Evolutionary conservation across 2,888 invertebrate genomes (phyloP).

Genomic region (Crossocerus cetratus): DNA sequence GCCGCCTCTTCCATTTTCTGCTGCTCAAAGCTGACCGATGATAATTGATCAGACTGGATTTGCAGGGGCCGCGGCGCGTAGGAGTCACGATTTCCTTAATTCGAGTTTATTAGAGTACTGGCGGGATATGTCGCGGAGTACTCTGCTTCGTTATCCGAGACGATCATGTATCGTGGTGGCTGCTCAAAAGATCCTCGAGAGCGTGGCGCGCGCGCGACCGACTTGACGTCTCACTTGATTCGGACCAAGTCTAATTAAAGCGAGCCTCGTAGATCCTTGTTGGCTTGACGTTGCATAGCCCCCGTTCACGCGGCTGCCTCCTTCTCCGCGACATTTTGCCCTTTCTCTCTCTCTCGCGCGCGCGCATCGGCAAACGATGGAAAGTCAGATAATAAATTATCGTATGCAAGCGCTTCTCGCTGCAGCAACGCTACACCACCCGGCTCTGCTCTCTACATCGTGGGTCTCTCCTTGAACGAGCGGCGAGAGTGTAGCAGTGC

Average conservation of each 20-base stretch:
- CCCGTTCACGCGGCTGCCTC: slow-evolving; percentile 12
- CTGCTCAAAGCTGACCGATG: too few relatives aligned
- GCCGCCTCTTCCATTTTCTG: too few relatives aligned
- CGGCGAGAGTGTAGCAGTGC: slow-evolving; percentile 14
- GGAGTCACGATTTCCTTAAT: slow-evolving; percentile 9
- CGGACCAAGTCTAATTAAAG: slow-evolving; percentile 55
- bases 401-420: slow-evolving; percentile 27
- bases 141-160: too few relatives aligned
- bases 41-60: too few relatives aligned
- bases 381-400: slow-evolving; percentile 61
- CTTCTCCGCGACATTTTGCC: slow-evolving; percentile 7
- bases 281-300: slow-evolving; percentile 13
- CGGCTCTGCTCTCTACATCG: too few relatives aligned
- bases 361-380: slow-evolving; percentile 24
- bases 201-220: slow-evolving; percentile 3
- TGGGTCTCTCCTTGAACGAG: slow-evolving; percentile 43
- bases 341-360: slow-evolving; percentile 6
- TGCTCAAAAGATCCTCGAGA: slow-evolving; percentile 18
- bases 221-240: slow-evolving; percentile 53
- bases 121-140: not conserved
- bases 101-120: not conserved
- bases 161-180: not conserved
- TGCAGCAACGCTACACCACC: slow-evolving; percentile 43
- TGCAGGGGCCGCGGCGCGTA: too few relatives aligned
- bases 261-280: slow-evolving; percentile 38